These are phyloP conservation scores for Lymantria monacha DNA, from an alignment of 2,888 invertebrate species.

Conservation along the genomic window DNA sequence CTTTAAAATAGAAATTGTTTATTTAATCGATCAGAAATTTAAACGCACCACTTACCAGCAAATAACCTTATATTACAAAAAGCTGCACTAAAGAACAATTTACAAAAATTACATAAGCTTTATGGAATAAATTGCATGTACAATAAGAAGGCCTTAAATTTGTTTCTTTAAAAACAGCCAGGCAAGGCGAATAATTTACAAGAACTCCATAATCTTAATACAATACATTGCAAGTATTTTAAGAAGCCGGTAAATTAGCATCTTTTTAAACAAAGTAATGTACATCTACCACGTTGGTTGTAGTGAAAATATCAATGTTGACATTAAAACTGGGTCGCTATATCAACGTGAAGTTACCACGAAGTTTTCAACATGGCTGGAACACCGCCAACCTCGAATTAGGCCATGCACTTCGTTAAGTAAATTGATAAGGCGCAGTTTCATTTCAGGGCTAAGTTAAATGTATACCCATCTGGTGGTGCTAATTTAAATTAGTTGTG, in stretches of 20 bases:
- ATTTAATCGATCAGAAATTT: background rate
- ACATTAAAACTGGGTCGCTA: slow-evolving; percentile 27
- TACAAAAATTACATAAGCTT: background rate
- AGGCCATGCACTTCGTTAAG: slow-evolving; percentile 52
- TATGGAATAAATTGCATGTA: background rate
- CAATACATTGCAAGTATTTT: background rate
- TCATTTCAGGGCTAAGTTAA: slow-evolving; percentile 23
- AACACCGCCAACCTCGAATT: slow-evolving; percentile 47
- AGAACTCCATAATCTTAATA: background rate
- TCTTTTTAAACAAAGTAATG: slow-evolving; percentile 3
- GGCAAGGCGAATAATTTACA: background rate
- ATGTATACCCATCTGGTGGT: slow-evolving; percentile 2
- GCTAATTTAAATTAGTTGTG: slow-evolving; percentile 8
- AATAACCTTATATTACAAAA: too few relatives aligned
- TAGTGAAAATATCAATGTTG: slow-evolving; percentile 23
- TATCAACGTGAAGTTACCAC: slow-evolving; percentile 20
- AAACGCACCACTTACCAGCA: background rate
- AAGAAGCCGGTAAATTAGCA: background rate
- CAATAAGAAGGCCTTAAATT: background rate
- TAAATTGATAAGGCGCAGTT: slow-evolving; percentile 53
- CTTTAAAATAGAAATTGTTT: background rate
- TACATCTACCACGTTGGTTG: slow-evolving; percentile 12
- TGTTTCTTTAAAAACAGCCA: background rate
- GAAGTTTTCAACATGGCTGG: slow-evolving; percentile 30
- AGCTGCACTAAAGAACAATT: background rate